These are phyloP conservation scores for Oligia latruncula DNA, from an alignment of 2,888 invertebrate species.

Conservation along the genomic window DNA sequence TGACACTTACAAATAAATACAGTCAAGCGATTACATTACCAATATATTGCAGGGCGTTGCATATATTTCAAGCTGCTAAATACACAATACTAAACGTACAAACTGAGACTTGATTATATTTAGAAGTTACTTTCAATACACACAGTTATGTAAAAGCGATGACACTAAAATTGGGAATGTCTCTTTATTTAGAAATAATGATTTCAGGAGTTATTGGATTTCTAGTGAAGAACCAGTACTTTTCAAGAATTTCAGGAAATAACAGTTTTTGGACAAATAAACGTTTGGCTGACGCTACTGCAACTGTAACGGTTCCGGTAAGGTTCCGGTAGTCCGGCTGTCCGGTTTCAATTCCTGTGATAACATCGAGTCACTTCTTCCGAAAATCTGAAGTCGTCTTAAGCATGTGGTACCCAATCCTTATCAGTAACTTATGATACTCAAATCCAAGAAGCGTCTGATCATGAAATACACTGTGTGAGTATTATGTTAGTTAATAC, in stretches of 20 bases:
- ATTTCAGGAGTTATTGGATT: background rate
- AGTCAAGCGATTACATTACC: conserved; percentile 54
- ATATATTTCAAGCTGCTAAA: conserved; percentile 53
- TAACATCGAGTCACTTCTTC: conserved; percentile 27
- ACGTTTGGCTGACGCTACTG: conserved; percentile 1
- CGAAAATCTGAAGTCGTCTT: conserved; percentile 58
- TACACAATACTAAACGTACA: conserved; percentile 46
- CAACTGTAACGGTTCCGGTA: conserved; percentile 3
- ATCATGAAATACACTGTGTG: conserved; percentile 50
- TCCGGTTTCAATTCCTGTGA: conserved; percentile 50
- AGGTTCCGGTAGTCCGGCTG: background rate
- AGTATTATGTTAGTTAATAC: conserved; percentile 64
- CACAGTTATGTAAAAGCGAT: background rate
- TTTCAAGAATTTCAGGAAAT: background rate
- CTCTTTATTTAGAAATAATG: background rate
- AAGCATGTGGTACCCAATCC: conserved; percentile 45
- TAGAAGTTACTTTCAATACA: conserved; percentile 18
- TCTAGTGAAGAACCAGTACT: background rate
- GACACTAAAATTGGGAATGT: conserved; percentile 23
- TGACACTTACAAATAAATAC: conserved; percentile 55
- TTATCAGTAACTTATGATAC: conserved; percentile 52
- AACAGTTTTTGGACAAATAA: background rate
- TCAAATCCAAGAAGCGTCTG: conserved; percentile 59
- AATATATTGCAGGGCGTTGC: conserved; percentile 45
- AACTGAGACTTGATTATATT: conserved; percentile 47